Conservation (phyloP, 2,888 invertebrate species). For the Clivina fossor region DNA sequence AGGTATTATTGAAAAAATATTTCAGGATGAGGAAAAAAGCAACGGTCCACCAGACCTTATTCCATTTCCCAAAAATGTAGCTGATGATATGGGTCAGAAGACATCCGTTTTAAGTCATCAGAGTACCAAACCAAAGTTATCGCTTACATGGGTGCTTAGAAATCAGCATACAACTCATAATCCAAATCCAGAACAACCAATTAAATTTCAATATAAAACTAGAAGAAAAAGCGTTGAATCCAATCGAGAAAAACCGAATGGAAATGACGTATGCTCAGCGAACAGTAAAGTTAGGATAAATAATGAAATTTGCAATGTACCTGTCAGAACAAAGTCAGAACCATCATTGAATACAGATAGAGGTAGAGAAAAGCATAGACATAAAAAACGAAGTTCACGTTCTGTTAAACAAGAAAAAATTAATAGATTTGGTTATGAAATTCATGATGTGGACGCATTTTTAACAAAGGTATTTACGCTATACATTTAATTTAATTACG, state of each 20-base stretch:
- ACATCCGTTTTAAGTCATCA: slow-evolving; percentile 52
- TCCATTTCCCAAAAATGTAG: slow-evolving; percentile 13
- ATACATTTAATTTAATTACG: neutral
- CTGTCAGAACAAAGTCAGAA: slow-evolving; percentile 56
- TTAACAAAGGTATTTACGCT: slow-evolving; percentile 64
- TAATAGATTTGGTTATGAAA: slow-evolving; percentile 77
- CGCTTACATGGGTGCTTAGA: slow-evolving; percentile 74
- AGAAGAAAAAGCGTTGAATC: slow-evolving; percentile 44
- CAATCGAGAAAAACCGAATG: slow-evolving; percentile 25
- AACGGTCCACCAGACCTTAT: slow-evolving; percentile 13
- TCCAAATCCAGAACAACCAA: slow-evolving; percentile 51
- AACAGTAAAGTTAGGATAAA: slow-evolving; percentile 41
- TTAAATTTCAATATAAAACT: slow-evolving; percentile 52
- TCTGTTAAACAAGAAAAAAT: slow-evolving; percentile 40
- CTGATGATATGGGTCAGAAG: slow-evolving; percentile 57
- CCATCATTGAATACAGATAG: slow-evolving; percentile 57
- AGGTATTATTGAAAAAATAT: too few relatives aligned
- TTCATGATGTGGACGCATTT: slow-evolving; percentile 77
- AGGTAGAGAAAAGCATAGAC: slow-evolving; percentile 55
- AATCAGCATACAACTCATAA: slow-evolving; percentile 54
- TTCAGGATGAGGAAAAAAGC: slow-evolving; percentile 12
- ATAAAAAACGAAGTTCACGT: slow-evolving; percentile 50
- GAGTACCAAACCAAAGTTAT: slow-evolving; percentile 63
- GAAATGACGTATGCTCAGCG: slow-evolving; percentile 4
- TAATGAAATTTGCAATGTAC: slow-evolving; percentile 42